Evolutionary conservation across 2,797 vertebrate species (phyloP), one percentile per base, ranked within the genome.

Genomic region (Anguilla marmorata): DNA sequence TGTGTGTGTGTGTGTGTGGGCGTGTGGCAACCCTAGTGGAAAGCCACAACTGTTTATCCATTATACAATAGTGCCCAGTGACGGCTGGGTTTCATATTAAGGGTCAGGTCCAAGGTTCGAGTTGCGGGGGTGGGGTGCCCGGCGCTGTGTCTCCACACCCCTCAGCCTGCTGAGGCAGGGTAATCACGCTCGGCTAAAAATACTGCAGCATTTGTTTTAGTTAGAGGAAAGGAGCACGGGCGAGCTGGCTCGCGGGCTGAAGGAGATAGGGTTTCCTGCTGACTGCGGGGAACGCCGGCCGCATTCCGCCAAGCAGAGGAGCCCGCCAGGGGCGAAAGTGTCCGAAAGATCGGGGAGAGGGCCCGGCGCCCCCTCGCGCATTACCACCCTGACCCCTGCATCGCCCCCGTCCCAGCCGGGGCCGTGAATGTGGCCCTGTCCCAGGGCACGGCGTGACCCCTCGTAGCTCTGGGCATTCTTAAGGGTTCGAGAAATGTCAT

Each of bases 131-230:
- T 92, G 92, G 93, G 94, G 92, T 83, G 83, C 12, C 66, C 74
- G 8, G 56, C n/a, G n/a, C 74, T 7, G 69, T 9, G 37, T 52
- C 91, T 92, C 90, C 86, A 89, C 90, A 89, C 89, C 89, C 92
- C 91, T 91, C 92, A 91, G 87, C 88, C 91, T 93, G 94, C 95
- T 95, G 95, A 94, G 93, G 89, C 91, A 91, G 94, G 89, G 91
- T 93, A 94, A 95, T 94, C 93, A 93, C 92, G 87, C 54, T 45
- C 87, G 89, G 95, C 96, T 97, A 96, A 96, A 97, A 96, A 96
- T 96, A 97, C 88, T 82, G 90, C 89, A 91, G 93, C 95, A 95
- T 96, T 96, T 96, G 94, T 95, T 95, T 94, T 94, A 93, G 92
- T 90, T 92, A 93, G 93, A 94, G 93, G 94, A 94, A 95, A 94